These are phyloP conservation scores for Scomber scombrus DNA, from an alignment of 2,113 vertebrate genomes.

Conservation along the genomic window DNA sequence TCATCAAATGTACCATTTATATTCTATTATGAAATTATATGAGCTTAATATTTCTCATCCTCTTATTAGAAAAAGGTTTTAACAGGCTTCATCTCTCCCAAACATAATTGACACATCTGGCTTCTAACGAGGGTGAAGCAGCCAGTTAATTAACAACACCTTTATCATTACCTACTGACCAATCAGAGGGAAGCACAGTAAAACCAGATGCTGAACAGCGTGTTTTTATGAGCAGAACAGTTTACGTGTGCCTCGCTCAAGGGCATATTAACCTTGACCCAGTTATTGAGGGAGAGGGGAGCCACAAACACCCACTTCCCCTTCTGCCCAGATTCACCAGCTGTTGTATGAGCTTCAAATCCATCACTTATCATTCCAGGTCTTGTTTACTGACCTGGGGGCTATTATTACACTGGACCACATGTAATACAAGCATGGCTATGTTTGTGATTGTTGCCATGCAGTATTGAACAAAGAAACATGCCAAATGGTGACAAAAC, in stretches of 20 bases:
- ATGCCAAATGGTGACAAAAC: not conserved
- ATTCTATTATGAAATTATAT: not conserved
- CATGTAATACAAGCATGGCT: slow-evolving; percentile 40
- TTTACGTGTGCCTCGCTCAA: slow-evolving; percentile 50
- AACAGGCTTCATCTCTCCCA: not conserved
- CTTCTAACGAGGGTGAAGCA: slow-evolving; percentile 46
- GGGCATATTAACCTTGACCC: slow-evolving; percentile 75
- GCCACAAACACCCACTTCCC: slow-evolving; percentile 11
- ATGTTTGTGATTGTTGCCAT: slow-evolving; percentile 15
- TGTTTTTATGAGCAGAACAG: slow-evolving; percentile 60
- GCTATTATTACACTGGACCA: slow-evolving; percentile 48
- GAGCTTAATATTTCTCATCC: not conserved
- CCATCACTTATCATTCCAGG: slow-evolving; percentile 51
- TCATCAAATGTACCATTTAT: slow-evolving; percentile 11
- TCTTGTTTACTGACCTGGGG: slow-evolving; percentile 68
- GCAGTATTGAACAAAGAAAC: slow-evolving; percentile 12
- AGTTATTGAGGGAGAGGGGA: slow-evolving; percentile 57
- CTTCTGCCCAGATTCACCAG: slow-evolving; percentile 51
- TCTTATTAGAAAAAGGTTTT: slow-evolving; percentile 4
- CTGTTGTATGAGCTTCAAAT: slow-evolving; percentile 66
- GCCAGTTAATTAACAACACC: slow-evolving; percentile 55
- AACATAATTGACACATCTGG: slow-evolving; percentile 58
- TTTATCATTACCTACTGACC: slow-evolving; percentile 65
- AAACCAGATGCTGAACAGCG: slow-evolving; percentile 61
- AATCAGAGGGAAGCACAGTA: slow-evolving; percentile 46